Evolutionary conservation across 1,140 invertebrate genomes (phyloP), one percentile per base, ranked within the genome.

Genomic region (Macrocentrus cingulum): DNA sequence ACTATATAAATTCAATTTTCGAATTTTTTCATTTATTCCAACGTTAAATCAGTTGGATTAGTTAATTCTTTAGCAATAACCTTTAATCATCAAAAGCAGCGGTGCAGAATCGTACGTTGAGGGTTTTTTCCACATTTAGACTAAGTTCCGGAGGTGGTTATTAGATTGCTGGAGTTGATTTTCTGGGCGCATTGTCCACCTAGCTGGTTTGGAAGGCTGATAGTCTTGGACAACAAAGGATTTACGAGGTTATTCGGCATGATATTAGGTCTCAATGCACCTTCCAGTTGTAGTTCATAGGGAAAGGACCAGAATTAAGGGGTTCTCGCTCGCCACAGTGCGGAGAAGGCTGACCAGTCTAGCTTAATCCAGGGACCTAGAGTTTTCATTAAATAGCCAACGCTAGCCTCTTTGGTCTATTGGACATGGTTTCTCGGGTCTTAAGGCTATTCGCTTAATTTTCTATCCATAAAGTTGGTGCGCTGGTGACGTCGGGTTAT

Each of bases 371-470:
- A 48, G 34, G 57, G 50, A 59, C 36, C 22, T 52, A 51, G 34
- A 59, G 49, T 59, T 59, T 53, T 59, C 57, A 52, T 52, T 59
- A 59, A 59, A n/a, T n/a, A 44, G 44, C 34, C 25, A 32, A 19
- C 42, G 53, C 48, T 50, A 13, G 20, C 56, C 16, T 20, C 29
- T 42, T 50, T 49, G 34, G 23, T 18, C 20, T 15, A 8, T 13
- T 39, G 3, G 7, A n/a, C 15, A n/a, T 4, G 25, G 15, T 19
- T 36, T 16, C 32, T 51, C 32, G 25, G 36, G 45, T 57, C 48
- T 23, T 50, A 41, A 16, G 11, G 32, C 32, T 15, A 2, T 18
- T 37, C n/a, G 16, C 23, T 57, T 57, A 57, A 57, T 57, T 57
- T 41, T 23, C 39, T 42, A 13, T 19, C 13, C n/a, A 57, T 49